Conservation (phyloP, 1,140 invertebrate genomes). For the Drosophila nebulosa region DNA sequence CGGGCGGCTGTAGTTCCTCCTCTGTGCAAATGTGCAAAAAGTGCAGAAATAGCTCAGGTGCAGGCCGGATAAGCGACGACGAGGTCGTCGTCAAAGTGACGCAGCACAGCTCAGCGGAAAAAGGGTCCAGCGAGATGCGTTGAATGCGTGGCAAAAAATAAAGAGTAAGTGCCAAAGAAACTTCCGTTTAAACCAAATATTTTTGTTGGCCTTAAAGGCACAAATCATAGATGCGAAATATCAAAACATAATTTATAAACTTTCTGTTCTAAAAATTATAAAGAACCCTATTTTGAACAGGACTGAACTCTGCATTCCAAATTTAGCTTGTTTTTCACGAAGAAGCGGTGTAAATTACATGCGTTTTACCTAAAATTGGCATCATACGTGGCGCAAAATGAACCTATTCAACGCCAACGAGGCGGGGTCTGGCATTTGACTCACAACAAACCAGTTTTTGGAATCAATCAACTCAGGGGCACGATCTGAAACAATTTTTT, state of each 20-base stretch:
- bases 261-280: not conserved
- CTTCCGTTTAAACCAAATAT: not conserved
- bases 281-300: too few species aligned
- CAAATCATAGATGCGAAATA: not conserved
- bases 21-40: constrained; percentile 69
- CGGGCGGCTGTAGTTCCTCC: not conserved
- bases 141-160: not conserved
- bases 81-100: constrained; percentile 65
- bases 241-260: not conserved
- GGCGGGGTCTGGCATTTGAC: not conserved
- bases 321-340: not conserved
- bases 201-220: not conserved
- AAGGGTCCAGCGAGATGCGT: not conserved
- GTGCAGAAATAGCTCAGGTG: constrained; percentile 75
- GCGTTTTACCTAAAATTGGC: not conserved
- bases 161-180: not conserved
- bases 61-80: constrained; percentile 59
- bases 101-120: constrained; percentile 8
- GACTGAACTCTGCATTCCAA: not conserved
- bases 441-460: constrained; percentile 1
- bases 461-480: not conserved
- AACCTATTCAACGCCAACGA: not conserved
- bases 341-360: not conserved
- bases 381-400: not conserved
- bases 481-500: not conserved